Evolutionary conservation across 2,113 vertebrate genomes (phyloP), one percentile per base, ranked within the genome.

Genomic region (Triplophysa dalaica): DNA sequence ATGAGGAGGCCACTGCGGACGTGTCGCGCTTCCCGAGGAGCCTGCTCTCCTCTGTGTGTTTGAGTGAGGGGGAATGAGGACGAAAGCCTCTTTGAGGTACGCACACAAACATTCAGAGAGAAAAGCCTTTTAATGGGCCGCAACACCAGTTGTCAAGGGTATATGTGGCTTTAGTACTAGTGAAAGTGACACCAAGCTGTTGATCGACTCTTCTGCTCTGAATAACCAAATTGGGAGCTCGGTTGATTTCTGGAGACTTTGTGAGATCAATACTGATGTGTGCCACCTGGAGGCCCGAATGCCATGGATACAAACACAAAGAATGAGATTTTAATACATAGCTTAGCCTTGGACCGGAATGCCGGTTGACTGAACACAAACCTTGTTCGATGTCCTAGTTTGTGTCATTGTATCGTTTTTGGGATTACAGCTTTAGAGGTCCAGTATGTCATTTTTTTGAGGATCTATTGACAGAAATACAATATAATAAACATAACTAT

Each of bases 201-300:
- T 82, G 70, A 85, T 77, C n/a, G 50, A 85, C 81, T 80, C 74
- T 80, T 65, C 64, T 80, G 66, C 56, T 38, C 63, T 26, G 45
- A 75, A 66, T 79, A 85, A 65, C 68, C 54, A 52, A 81, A 56
- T 56, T 64, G 77, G 67, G 62, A 63, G 24, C 14, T 45, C 16
- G 48, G 4, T 50, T 14, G 14, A 52, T 4, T 17, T 19, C 14
- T 52, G 6, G 50, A 52, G 54, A 58, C n/a, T 58, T 58, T 58
- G 19, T 21, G 54, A 58, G 54, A 52, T 52, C 50, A 52, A 17
- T 52, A 52, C 14, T 1, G 17, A 16, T 52, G 9, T 45, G 43
- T 45, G 10, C 33, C 33, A 38, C 33, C 33, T 38, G 33, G 33
- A 38, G 33, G 33, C 33, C 5, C 43, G 43, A 45, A 45, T 45